Evolutionary conservation across 2,888 invertebrate genomes (phyloP), one percentile per base, ranked within the genome.

Genomic region (Eumacrocentrus americanus): DNA sequence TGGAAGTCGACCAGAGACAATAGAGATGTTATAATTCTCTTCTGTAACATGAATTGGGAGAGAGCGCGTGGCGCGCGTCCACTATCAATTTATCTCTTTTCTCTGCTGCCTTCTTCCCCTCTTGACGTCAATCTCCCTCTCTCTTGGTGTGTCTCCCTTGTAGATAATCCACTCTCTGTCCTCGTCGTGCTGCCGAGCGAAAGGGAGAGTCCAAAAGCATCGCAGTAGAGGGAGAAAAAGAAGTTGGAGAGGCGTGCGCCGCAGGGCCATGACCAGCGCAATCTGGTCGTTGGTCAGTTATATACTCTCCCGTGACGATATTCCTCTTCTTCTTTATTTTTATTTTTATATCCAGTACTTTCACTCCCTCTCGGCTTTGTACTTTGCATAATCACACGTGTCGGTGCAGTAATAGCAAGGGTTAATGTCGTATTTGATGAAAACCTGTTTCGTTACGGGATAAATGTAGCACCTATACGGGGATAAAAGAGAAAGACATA

Each of bases 1-100:
- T 29, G 29, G 9, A 29, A 29, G 29, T 29, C 5, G 29, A 42
- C 7, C 42, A 42, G 16, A 29, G 29, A 9, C 42, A 42, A 35
- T 14, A 50, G 34, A 16, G 50, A 35, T 42, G 42, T 42, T 18
- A 42, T 29, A 9, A 29, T 4, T 9, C 42, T 18, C 37, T 37
- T 4, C 9, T 42, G 16, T 12, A 42, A 18, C 29, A 9, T 29
- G 29, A 29, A 29, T 29, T 29, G 35, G 11, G 20, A n/a, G 61
- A 62, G 61, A 69, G 73, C 69, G 66, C 78, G 76, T 76, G 77
- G 72, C 75, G 72, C 72, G 70, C 73, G 78, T 78, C 77, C 77
- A 78, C 76, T 79, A 78, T 78, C 79, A 79, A 78, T 80, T 80
- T 78, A 80, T 80, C 76, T 77, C 73, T 71, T 74, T 70, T 12